Conservation (phyloP, 2,888 invertebrate genomes). For the Osmoderma eremita region DNA sequence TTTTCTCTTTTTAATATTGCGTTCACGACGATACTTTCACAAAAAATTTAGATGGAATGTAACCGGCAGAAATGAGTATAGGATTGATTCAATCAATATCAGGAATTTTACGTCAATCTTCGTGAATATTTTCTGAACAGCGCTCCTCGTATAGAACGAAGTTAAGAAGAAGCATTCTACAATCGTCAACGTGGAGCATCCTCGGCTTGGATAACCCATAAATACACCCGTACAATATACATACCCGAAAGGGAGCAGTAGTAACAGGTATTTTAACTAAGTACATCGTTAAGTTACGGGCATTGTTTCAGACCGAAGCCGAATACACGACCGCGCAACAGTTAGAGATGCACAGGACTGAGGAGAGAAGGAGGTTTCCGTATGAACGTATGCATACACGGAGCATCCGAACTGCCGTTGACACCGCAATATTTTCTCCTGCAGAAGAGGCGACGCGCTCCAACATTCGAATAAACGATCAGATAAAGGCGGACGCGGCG, state of each 20-base stretch:
- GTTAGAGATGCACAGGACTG: constrained; percentile 18
- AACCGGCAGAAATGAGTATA: too few relatives aligned
- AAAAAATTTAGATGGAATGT: neutral
- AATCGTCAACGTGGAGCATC: too few relatives aligned
- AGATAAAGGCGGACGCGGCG: constrained; percentile 51
- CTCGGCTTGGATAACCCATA: too few relatives aligned
- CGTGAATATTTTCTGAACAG: too few relatives aligned
- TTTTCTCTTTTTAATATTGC: too few relatives aligned
- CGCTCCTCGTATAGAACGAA: too few relatives aligned
- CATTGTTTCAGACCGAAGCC: constrained; percentile 55
- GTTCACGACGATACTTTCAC: too few relatives aligned
- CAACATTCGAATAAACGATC: constrained; percentile 46
- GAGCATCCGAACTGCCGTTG: constrained; percentile 54
- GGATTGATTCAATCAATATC: too few relatives aligned
- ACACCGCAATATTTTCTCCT: constrained; percentile 58
- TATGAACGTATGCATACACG: constrained; percentile 10
- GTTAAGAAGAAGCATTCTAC: too few relatives aligned
- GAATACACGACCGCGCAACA: neutral
- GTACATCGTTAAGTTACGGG: constrained; percentile 60
- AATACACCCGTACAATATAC: constrained; percentile 33
- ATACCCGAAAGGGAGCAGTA: constrained; percentile 48
- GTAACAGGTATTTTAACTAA: constrained; percentile 59
- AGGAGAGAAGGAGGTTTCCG: constrained; percentile 44
- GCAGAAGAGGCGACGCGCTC: constrained; percentile 29
- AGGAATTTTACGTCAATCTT: too few relatives aligned